Base-by-base conservation (phyloP, 2,797 vertebrate genomes). In the Pteronotus mesoamericanus region DNA sequence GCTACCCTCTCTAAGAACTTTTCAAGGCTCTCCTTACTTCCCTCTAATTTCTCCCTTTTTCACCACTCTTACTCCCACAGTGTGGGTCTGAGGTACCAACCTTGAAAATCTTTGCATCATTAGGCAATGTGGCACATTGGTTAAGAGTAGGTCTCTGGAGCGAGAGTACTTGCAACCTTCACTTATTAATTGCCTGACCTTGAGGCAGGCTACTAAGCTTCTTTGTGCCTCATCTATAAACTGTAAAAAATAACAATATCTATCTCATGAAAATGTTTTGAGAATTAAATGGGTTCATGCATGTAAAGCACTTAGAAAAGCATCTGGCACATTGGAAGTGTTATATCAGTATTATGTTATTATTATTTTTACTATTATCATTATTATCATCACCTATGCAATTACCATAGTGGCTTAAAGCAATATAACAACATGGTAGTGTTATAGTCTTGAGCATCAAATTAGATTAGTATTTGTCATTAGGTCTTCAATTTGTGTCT, bases 381-480 rank as follows among this genome's bases (percentile, higher is more conserved):
- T 57, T 83, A 86, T 94, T 94, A 72, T 86, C 22, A 91, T 74
- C 89, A 95, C 24, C 48, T 61, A 71, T 55, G 19, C 59, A 94
- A 89, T 96, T 96, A 98, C 22, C 55, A 55, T 44, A 14, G 61
- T 83, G 85, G 42, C 39, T 96, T 90, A 87, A 34, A 97, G 69
- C 80, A 94, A 85, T 91, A 80, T 94, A 93, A 53, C 95, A 94
- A 93, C 19, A 91, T 61, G 48, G 29, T 89, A 93, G 95, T 94
- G 32, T 93, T 89, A 53, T 68, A 91, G 72, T 90, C 79, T 66
- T 61, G 86, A 96, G 61, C 92, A 55, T 66, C 75, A 69, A 95
- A 15, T 42, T 96, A 51, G 57, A 86, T 95, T 92, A 95, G 55
- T 86, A 86, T 94, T 39, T 97, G 68, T 95, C 86, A 86, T 96